Evolutionary conservation across 2,113 vertebrate genomes (phyloP), one percentile per base, ranked within the genome.

Genomic region (Phaethon lepturus): DNA sequence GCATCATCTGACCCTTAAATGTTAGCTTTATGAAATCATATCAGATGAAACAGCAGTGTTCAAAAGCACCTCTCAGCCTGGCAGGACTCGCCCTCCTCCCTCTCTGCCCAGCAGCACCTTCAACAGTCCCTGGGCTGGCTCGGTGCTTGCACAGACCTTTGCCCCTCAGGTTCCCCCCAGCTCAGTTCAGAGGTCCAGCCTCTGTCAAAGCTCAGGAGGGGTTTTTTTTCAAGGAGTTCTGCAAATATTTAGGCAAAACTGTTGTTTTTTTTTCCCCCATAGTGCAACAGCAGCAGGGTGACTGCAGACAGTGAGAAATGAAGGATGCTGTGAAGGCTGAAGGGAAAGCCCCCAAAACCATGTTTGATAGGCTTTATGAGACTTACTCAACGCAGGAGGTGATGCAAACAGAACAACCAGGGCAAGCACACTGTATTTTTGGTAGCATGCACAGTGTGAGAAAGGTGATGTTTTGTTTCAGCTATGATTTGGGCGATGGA

Each of bases 1-100:
- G 1, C 83, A 84, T 80, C 71, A 83, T 86, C 92, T 88, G 91
- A 92, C 89, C 95, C 93, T 85, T 91, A 66, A 88, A 92, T 38
- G 66, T 92, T 95, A 89, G 89, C 73, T 89, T 69, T 76, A 47
- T 94, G 89, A 87, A 97, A 87, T 78, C 52, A 33, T 33, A 96
- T 81, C 95, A 90, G 93, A 95, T 79, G 93, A 93, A 91, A 76
- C 23, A 7, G 2, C 79, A 47, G 64, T 3, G 6, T 92, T 91
- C 86, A 87, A 86, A 95, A 93, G 90, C 40, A 3, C n/a, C 92
- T 74, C 80, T 59, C 13, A 58, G 67, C 49, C 69, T 74, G 47
- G 81, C 84, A 74, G 71, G 35, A 26, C 35, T 90, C 0, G 0
- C 7, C 53, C 73, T 72, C 64, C 91, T 82, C 56, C 44, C 50